Evolutionary conservation across 2,888 invertebrate species (phyloP).

Genomic region (Cheilosia vulpina): DNA sequence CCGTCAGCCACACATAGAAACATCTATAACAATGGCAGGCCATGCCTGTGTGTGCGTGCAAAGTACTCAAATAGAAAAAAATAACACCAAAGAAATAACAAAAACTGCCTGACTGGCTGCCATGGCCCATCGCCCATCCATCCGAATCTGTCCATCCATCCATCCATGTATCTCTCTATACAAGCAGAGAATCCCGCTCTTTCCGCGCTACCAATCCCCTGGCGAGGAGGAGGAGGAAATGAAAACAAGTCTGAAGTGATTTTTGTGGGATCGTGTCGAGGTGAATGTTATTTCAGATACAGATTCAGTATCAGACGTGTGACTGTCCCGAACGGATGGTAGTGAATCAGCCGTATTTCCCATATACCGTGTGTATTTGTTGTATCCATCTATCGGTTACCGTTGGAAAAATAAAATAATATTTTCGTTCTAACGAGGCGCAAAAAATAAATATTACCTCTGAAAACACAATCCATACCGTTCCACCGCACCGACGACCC

Average conservation of each 20-base stretch:
- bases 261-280: conserved; percentile 78
- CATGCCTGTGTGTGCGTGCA: conserved; percentile 11
- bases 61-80: conserved; percentile 25
- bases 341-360: conserved; percentile 74
- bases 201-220: conserved; percentile 31
- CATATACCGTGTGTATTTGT: conserved; percentile 51
- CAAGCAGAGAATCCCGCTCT: conserved; percentile 53
- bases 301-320: conserved; percentile 84
- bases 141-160: conserved; percentile 65
- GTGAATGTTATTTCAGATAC: conserved; percentile 83
- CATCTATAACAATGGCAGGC: conserved; percentile 41
- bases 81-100: conserved; percentile 52
- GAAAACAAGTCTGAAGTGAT: conserved; percentile 75
- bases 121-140: conserved; percentile 53
- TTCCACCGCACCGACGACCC: conserved; percentile 14
- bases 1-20: conserved; percentile 34
- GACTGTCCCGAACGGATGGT: conserved; percentile 82
- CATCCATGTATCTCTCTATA: conserved; percentile 52
- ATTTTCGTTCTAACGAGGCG: conserved; percentile 70
- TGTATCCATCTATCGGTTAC: conserved; percentile 65
- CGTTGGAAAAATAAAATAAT: conserved; percentile 73
- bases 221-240: conserved; percentile 73
- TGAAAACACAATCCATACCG: conserved; percentile 34
- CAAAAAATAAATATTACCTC: conserved; percentile 67
- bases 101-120: conserved; percentile 72